Evolutionary conservation across 1,140 invertebrate species (phyloP).

Genomic region (Drosophila kohkoa): DNA sequence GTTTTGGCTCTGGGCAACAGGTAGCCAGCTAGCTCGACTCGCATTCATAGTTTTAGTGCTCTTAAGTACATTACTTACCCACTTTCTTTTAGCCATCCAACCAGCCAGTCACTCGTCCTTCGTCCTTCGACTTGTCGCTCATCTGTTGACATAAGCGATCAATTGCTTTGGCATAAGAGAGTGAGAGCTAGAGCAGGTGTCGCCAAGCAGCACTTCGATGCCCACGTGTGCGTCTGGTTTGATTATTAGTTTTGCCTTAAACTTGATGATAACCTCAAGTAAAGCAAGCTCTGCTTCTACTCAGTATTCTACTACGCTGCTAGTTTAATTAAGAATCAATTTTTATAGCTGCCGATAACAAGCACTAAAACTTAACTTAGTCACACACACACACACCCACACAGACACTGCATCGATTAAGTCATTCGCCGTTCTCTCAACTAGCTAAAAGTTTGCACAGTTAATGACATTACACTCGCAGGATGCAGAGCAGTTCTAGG

Average conservation of each 20-base stretch:
- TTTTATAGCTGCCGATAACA: conserved; percentile 75
- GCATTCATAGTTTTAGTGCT: conserved; percentile 54
- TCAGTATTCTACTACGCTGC: conserved; percentile 29
- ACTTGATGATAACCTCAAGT: conserved; percentile 34
- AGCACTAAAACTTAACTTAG: conserved; percentile 67
- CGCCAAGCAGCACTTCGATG: conserved; percentile 32
- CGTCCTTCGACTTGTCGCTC: conserved; percentile 3
- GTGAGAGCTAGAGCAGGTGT: conserved; percentile 29
- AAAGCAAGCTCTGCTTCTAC: conserved; percentile 1
- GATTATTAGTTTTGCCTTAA: conserved; percentile 56
- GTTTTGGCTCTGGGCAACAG: conserved; percentile 56
- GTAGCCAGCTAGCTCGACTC: conserved; percentile 38
- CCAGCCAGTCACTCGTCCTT: background rate
- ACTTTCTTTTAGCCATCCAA: background rate
- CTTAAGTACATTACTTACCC: conserved; percentile 44
- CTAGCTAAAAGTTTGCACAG: conserved; percentile 65
- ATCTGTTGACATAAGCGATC: conserved; percentile 49
- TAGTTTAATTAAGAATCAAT: conserved; percentile 79
- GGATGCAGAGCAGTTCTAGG: conserved; percentile 22
- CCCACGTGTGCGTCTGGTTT: conserved; percentile 18
- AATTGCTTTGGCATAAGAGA: conserved; percentile 15
- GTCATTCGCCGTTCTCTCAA: conserved; percentile 46
- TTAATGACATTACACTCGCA: conserved; percentile 68
- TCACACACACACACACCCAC: conserved; percentile 7
- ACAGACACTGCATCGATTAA: conserved; percentile 63